Evolutionary conservation across 2,797 vertebrate genomes (phyloP).

Genomic region (Fratercula arctica): DNA sequence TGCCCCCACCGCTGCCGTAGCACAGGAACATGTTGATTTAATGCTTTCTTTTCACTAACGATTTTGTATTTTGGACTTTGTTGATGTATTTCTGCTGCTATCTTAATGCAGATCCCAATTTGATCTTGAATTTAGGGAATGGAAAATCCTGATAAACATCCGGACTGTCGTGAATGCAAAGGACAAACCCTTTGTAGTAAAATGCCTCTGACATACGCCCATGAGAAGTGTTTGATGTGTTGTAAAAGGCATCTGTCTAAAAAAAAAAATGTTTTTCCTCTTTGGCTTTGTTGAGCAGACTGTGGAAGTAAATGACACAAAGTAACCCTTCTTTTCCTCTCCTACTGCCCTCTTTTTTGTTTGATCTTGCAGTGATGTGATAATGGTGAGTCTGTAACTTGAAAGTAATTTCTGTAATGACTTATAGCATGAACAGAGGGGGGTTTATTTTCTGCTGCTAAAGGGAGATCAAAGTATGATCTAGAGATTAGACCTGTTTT

Average conservation of each 20-base stretch:
- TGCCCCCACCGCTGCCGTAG: neutral
- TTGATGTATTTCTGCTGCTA: neutral
- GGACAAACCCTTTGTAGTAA: constrained; percentile 50
- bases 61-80: neutral
- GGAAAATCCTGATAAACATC: constrained; percentile 54
- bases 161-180: constrained; percentile 6
- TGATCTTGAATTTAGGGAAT: constrained; percentile 24
- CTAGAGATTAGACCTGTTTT: constrained; percentile 36
- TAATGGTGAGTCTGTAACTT: constrained; percentile 51
- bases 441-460: constrained; percentile 32
- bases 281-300: constrained; percentile 29
- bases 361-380: constrained; percentile 42
- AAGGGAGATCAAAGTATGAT: constrained; percentile 45
- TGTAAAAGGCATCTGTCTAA: constrained; percentile 38
- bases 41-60: neutral
- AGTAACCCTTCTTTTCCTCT: constrained; percentile 44
- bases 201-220: constrained; percentile 3
- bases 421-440: constrained; percentile 14
- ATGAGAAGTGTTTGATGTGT: constrained; percentile 45
- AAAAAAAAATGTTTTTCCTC: constrained; percentile 41
- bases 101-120: neutral
- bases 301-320: constrained; percentile 34
- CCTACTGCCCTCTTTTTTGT: constrained; percentile 28
- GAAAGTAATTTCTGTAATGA: constrained; percentile 47
- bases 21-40: neutral